Base-by-base conservation (phyloP, 1,140 invertebrate genomes). In the Rhopalosiphum maidis region DNA sequence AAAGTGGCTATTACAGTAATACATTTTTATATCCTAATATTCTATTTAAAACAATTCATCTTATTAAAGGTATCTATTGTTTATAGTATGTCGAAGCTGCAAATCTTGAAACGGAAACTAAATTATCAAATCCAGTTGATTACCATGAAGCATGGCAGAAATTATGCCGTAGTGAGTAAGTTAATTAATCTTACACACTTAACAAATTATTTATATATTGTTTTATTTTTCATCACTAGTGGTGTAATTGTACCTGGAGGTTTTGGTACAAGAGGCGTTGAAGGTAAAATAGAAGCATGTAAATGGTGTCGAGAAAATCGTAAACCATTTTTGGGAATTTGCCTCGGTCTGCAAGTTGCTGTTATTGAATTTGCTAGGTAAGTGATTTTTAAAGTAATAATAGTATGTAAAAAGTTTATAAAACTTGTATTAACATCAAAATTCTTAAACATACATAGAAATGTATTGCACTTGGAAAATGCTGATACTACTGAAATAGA, bases 161-260 rank as follows among this genome's bases (percentile, higher is more conserved):
- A 94, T 96, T 99, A 0, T 99, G 98, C 94, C 97, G 97, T 94
- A 97, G 97, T 95, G 97, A 99, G 98, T 98, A 95, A 96, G 96
- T 96, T 89, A 23, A 91, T 89, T 54, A 43, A 23, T 23, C 85
- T 60, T 51, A 30, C 93, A n/a, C 37, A 37, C 48, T 48, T 48
- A 30, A 60, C 6, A 87, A n/a, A 48, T 1, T 23, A 37, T 51
- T 60, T 90, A n/a, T 83, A n/a, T 54, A 90, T 5, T 51, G 55
- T 43, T 86, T 85, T 51, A 41, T 93, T 43, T 85, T 25, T 55
- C 43, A 23, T 35, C 96, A 96, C 93, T 94, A 98, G 97, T 95
- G 99, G 99, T 94, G 97, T 99, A 5, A 96, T 99, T 94, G 98
- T 99, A 21, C 99, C 99, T 60, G 99, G 99, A 94, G 99, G 99